Evolutionary conservation across 2,113 vertebrate genomes (phyloP).

Genomic region (Eulemur rufifrons): DNA sequence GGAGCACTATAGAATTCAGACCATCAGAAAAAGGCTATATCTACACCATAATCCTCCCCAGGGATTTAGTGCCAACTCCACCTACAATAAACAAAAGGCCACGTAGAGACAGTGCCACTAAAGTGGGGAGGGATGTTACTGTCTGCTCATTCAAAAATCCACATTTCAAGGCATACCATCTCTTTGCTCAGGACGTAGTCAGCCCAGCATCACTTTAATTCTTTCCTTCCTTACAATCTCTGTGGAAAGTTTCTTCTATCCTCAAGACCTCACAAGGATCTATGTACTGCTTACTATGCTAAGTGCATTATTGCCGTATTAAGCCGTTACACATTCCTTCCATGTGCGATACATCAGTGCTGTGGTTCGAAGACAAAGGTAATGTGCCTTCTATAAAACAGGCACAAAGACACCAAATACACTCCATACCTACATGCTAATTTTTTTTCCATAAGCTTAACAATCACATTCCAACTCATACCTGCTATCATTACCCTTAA

Average conservation of each 20-base stretch:
- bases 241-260: background rate
- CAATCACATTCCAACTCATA: background rate
- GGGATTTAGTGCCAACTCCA: background rate
- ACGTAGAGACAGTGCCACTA: background rate
- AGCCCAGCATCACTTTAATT: background rate
- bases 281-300: background rate
- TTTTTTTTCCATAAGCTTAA: background rate
- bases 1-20: background rate
- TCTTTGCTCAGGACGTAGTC: background rate
- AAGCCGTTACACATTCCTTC: background rate
- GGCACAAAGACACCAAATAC: background rate
- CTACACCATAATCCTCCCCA: background rate
- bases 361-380: background rate
- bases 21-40: background rate
- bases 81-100: conserved; percentile 42
- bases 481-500: background rate
- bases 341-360: accelerated
- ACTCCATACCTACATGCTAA: accelerated
- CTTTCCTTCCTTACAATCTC: background rate
- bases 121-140: no score
- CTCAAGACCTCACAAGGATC: background rate
- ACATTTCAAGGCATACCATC: background rate
- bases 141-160: background rate
- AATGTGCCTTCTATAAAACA: background rate
- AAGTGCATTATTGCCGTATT: background rate